Evolutionary conservation across 1,140 invertebrate genomes (phyloP), one percentile per base, ranked within the genome.

Genomic region (Megalonaias nervosa): DNA sequence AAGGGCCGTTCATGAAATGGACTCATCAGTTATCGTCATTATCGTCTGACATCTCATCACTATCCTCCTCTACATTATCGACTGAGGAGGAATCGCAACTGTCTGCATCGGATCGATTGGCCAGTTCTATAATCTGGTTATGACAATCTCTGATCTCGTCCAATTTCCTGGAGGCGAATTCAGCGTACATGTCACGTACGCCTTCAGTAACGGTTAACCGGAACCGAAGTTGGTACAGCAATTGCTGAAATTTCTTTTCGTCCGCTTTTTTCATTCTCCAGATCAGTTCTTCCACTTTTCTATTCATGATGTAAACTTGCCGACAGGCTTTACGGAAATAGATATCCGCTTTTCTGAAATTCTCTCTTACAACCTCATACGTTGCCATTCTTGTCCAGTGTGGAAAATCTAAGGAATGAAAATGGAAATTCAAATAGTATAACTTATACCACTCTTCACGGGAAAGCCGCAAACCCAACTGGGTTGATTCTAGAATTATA

Each of bases 111-210:
- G 19, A 17, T 21, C 57, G 61, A 9, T 26, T 57, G 6, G 5
- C 19, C 4, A 17, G 4, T 59, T 66, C 67, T 0, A 77, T 55
- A 31, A 77, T 56, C 4, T 17, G n/a, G n/a, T 62, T 68, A 21
- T 74, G 78, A 61, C 75, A 48, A 4, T 76, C 70, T 12, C 68
- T 59, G 12, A 80, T 80, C 14, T 75, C 68, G 26, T 74, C 68
- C 14, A 74, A 73, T 68, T 78, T 81, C 61, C 67, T 77, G 38
- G 69, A 23, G 16, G 80, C 80, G 48, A 68, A 81, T 61, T 81
- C 80, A 48, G 67, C 74, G 55, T 58, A 75, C 71, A 81, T 78
- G 48, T 81, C 78, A 16, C 80, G n/a, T 12, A 78, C 70, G 26
- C 80, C 75, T 65, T 81, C 80, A 3, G 73, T 57, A 55, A 77